Evolutionary conservation across 1,140 invertebrate genomes (phyloP), one percentile per base, ranked within the genome.

Genomic region (Pachyrhynchus sulphureomaculatus): DNA sequence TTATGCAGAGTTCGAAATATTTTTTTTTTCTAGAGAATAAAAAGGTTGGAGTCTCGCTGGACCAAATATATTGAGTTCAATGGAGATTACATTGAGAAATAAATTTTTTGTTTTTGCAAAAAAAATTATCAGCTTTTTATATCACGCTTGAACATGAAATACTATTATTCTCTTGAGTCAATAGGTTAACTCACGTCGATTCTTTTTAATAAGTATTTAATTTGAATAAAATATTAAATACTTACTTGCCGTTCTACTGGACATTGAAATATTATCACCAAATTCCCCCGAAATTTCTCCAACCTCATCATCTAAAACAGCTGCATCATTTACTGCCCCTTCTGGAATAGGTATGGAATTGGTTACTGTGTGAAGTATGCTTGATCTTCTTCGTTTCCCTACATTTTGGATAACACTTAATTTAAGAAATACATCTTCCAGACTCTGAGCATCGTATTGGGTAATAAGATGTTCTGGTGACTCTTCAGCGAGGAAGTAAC

Each of bases 401-500:
- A 86, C 83, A 72, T 91, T 92, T 75, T 92, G 89, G 36, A 88
- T 73, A 0, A 90, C 86, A 32, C 93, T 93, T 0, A 98, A 81
- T 74, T 96, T 95, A 0, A 98, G 78, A 75, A 98, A 98, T 0
- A 97, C 93, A 49, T 92, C 91, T 77, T 98, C 95, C 9, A 98
- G 76, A 20, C 88, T 92, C 47, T 90, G 85, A 2, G 87, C 82
- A 20, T 84, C 81, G 70, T 94, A 93, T 65, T 88, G 84, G 12
- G 84, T 80, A 58, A 97, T 85, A 1, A 98, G 77, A 53, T 83
- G 85, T 4, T 82, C 82, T 0, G 96, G 95, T 1, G 92, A 87
- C 72, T 95, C 89, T 77, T 98, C 95, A 0, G 95, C 95, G 10
- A 98, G 77, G 70, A 98, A 87, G 64, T 87, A 85, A 0, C 95